These are phyloP conservation scores for Achatina immaculata DNA, from an alignment of 1,140 invertebrate genomes.

Conservation along the genomic window DNA sequence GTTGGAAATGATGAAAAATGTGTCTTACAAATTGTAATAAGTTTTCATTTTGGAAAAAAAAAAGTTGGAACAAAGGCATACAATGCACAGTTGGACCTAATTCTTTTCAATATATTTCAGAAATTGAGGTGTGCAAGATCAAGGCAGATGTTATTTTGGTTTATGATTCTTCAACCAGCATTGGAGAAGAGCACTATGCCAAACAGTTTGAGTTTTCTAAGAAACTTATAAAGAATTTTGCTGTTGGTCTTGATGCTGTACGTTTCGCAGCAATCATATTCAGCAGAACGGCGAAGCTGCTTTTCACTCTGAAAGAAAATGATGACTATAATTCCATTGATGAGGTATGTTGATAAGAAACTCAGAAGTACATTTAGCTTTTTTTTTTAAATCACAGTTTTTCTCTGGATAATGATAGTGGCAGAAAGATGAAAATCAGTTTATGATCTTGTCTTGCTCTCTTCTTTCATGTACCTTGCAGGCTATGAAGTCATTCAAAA, in stretches of 20 bases:
- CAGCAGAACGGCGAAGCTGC: neutral
- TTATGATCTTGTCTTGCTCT: too few relatives aligned
- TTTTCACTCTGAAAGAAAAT: neutral
- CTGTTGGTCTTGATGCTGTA: neutral
- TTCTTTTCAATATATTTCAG: neutral
- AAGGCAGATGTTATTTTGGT: constrained; percentile 4
- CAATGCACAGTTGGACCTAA: neutral
- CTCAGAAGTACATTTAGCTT: too few relatives aligned
- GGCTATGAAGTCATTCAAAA: too few relatives aligned
- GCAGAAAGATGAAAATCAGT: too few relatives aligned
- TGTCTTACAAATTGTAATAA: too few relatives aligned
- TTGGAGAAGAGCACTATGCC: neutral
- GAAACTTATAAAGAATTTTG: neutral
- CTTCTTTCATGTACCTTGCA: too few relatives aligned
- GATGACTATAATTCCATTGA: neutral
- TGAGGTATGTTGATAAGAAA: neutral
- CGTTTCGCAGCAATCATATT: neutral
- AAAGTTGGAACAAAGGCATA: too few relatives aligned
- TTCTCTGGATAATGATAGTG: too few relatives aligned
- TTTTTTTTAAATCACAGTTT: too few relatives aligned
- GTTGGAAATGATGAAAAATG: too few relatives aligned
- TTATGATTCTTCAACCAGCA: neutral
- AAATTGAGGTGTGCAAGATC: neutral
- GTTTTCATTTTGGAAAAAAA: too few relatives aligned
- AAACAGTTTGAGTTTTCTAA: neutral